These are phyloP conservation scores for Colistium nudipinnis DNA, from an alignment of 2,113 vertebrate species.

Conservation along the genomic window DNA sequence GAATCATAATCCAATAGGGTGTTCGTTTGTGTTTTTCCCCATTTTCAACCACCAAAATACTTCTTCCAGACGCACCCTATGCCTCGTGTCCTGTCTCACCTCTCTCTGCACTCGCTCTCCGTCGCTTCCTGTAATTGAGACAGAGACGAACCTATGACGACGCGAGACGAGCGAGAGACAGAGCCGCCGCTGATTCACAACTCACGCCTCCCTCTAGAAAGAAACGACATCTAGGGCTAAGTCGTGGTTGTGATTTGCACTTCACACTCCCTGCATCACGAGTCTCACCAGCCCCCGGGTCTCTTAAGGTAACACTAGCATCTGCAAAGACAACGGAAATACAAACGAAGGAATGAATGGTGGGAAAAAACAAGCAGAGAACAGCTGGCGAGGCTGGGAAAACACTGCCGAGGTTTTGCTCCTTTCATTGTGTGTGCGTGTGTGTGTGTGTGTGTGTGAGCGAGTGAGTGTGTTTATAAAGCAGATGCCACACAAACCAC, in stretches of 20 bases:
- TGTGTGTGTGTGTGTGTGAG: conserved; percentile 8
- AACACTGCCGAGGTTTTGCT: conserved; percentile 33
- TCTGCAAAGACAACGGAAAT: conserved; percentile 48
- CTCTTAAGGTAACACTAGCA: conserved; percentile 47
- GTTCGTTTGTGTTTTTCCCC: no score
- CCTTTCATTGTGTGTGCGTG: conserved; percentile 21
- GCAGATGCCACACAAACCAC: conserved; percentile 51
- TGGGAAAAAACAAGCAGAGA: conserved; percentile 18
- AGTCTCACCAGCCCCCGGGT: conserved; percentile 34
- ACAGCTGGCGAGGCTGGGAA: conserved; percentile 57
- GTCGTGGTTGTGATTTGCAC: conserved; percentile 22
- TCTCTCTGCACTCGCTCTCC: not conserved
- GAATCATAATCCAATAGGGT: no score
- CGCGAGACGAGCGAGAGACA: not conserved
- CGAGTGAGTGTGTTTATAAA: conserved; percentile 16
- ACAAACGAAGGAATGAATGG: conserved; percentile 9
- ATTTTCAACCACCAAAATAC: not conserved
- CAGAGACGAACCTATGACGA: not conserved
- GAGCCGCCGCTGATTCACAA: not conserved
- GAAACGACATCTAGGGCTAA: not conserved
- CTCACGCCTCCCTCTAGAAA: not conserved
- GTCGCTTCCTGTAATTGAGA: not conserved
- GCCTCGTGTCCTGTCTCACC: not conserved
- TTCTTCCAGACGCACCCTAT: not conserved
- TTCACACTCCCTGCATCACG: conserved; percentile 35